Evolutionary conservation across 2,113 vertebrate species (phyloP).

Genomic region (Cottus gobio): DNA sequence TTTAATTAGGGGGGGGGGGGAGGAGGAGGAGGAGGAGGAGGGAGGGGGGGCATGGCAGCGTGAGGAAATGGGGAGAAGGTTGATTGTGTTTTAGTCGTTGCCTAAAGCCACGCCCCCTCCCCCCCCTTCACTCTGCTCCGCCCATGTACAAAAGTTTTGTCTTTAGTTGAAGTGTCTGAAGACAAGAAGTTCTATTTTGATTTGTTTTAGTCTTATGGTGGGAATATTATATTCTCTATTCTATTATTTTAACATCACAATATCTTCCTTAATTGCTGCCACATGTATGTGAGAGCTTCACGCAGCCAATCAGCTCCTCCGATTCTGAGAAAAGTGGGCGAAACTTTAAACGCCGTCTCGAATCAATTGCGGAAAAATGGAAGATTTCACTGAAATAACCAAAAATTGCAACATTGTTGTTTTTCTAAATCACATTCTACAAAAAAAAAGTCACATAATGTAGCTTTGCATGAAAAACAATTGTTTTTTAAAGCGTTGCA

Average conservation of each 20-base stretch:
- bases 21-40: slow-evolving; percentile 61
- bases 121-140: neutral
- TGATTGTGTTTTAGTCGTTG: slow-evolving; percentile 74
- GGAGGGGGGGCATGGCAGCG: slow-evolving; percentile 61
- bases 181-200: slow-evolving; percentile 23
- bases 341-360: slow-evolving; percentile 62
- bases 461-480: neutral
- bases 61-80: slow-evolving; percentile 60
- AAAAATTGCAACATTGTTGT: no score
- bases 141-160: slow-evolving; percentile 41
- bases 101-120: slow-evolving; percentile 47
- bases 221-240: neutral
- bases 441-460: neutral
- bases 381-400: slow-evolving; percentile 57
- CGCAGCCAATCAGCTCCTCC: slow-evolving; percentile 6
- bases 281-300: neutral
- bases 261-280: slow-evolving; percentile 24
- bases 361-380: slow-evolving; percentile 67
- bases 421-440: no score
- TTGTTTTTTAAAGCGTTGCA: neutral
- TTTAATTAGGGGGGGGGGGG: slow-evolving; percentile 80
- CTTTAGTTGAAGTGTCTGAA: slow-evolving; percentile 1
- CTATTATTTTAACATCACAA: neutral
- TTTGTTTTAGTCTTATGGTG: neutral
- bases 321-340: slow-evolving; percentile 47